Conservation (phyloP, 1,140 invertebrate genomes). For the Rhagoletis pomonella region DNA sequence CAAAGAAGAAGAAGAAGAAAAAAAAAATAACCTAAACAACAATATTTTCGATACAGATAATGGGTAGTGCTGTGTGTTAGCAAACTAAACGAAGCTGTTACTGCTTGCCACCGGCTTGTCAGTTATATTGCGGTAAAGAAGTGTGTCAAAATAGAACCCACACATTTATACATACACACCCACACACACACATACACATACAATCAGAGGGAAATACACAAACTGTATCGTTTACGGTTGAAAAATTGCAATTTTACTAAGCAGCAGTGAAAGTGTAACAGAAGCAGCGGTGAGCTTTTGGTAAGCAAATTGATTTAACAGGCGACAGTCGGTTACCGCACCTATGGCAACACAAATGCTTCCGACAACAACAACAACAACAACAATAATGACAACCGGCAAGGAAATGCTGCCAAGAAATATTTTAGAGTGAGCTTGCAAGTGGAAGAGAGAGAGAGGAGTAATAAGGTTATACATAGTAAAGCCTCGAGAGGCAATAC, state of each 20-base stretch:
- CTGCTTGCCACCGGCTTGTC: background rate
- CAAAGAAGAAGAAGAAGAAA: no score
- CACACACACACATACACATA: background rate
- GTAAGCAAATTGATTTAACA: constrained; percentile 48
- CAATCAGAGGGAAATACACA: background rate
- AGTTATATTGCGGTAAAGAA: background rate
- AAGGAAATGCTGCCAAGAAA: background rate
- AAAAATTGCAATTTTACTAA: constrained; percentile 20
- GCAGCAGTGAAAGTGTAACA: background rate
- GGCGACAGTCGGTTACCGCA: constrained; percentile 13
- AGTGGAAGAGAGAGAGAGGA: no score
- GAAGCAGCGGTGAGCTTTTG: background rate
- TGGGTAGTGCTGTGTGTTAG: background rate
- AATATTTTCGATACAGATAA: no score
- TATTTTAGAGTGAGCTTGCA: background rate
- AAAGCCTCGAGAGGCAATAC: no score
- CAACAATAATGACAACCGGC: background rate
- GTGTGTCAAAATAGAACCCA: no score
- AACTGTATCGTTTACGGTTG: constrained; percentile 16
- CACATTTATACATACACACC: background rate
- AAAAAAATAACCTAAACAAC: no score
- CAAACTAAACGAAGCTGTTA: constrained; percentile 19
- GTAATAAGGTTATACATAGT: no score
- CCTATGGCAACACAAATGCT: constrained; percentile 22
- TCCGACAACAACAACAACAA: background rate